These are phyloP conservation scores for Epizoanthus scotinus DNA, from an alignment of 92 coral and sea anemone species.

Conservation along the genomic window DNA sequence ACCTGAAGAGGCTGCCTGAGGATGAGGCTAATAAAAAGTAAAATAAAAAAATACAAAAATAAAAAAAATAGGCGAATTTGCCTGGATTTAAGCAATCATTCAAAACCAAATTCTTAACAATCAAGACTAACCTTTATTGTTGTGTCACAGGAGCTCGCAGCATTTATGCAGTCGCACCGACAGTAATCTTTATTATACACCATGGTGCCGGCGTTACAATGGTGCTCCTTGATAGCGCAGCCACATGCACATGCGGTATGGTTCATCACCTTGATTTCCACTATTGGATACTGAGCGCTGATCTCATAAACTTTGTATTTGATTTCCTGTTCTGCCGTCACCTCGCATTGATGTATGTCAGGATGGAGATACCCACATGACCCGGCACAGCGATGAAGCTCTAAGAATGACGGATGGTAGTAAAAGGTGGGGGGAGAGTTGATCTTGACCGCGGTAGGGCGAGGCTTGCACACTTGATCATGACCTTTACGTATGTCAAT, in stretches of 20 bases:
- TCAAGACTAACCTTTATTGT: constrained; percentile 19
- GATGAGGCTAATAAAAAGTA: no score
- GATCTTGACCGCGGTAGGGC: not conserved
- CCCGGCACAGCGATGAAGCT: constrained; percentile 10
- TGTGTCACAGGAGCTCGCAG: constrained; percentile 16
- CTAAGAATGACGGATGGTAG: not conserved
- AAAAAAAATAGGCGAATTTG: no score
- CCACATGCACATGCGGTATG: constrained; percentile 61
- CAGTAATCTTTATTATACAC: constrained; percentile 19
- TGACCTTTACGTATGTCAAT: not conserved
- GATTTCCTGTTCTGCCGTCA: constrained; percentile 3
- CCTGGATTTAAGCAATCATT: not conserved
- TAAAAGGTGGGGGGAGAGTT: not conserved
- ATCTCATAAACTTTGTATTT: not conserved
- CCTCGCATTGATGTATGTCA: not conserved
- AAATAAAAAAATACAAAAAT: no score
- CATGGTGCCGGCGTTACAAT: constrained; percentile 47
- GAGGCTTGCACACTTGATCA: not conserved
- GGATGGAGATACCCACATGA: not conserved
- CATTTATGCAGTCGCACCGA: constrained; percentile 33
- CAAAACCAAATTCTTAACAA: not conserved
- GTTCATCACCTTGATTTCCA: constrained; percentile 27
- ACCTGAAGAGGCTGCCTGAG: no score
- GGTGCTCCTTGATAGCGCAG: constrained; percentile 45
- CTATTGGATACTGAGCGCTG: not conserved